Percentiles rank a stretch among this genome's conserved stretches.
These are phyloP conservation scores for Micrasema longulum DNA, from an alignment of 1,140 invertebrate species.

Conservation along the genomic window DNA sequence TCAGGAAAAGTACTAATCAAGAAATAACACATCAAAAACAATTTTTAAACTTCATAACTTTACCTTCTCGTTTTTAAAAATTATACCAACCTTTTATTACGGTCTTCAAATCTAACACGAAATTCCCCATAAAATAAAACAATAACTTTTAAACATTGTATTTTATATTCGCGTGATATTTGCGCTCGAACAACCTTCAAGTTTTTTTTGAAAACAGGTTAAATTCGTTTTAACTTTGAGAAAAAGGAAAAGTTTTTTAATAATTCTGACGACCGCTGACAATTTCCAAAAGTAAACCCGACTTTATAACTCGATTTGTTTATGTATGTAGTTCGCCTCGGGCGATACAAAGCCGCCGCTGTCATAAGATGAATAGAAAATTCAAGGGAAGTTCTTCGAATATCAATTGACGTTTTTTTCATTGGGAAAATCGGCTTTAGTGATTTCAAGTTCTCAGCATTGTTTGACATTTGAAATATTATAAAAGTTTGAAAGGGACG, in stretches of 20 bases:
- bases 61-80: too few relatives aligned
- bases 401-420: conserved; percentile 15
- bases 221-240: background rate
- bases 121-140: too few relatives aligned
- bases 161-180: too few relatives aligned
- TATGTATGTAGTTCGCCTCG: background rate
- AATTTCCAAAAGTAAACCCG: conserved; percentile 9
- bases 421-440: background rate
- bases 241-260: conserved; percentile 24
- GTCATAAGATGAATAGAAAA: conserved; percentile 3
- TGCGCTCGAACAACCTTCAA: background rate
- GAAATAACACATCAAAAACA: too few relatives aligned
- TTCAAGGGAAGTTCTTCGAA: conserved; percentile 11
- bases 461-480: too few relatives aligned
- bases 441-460: too few relatives aligned
- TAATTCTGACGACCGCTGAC: conserved; percentile 22
- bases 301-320: conserved; percentile 19
- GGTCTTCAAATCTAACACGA: too few relatives aligned
- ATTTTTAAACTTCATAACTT: too few relatives aligned
- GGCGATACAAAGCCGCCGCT: background rate
- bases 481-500: too few relatives aligned
- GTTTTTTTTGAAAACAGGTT: background rate
- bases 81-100: too few relatives aligned
- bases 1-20: too few relatives aligned
- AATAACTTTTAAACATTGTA: too few relatives aligned